Base-by-base conservation (phyloP, 2,113 vertebrate species). In the Oreotrochilus melanogaster region DNA sequence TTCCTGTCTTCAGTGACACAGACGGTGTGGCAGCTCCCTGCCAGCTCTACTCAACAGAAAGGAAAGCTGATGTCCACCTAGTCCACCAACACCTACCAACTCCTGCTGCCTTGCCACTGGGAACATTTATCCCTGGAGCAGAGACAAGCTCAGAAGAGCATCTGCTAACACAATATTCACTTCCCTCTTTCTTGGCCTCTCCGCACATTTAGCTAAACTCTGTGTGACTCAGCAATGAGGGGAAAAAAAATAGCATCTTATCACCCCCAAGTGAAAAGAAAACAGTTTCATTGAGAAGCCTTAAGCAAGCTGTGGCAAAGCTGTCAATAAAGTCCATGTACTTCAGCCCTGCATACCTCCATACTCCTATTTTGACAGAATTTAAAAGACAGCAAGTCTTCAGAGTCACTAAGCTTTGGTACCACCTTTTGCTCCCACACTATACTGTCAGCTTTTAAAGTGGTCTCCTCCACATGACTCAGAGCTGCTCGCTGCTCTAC, bases 1-100 rank as follows among this genome's bases (percentile, higher is more conserved):
- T 91, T 78, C 87, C 69, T 37, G 50, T 14, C 69, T 89, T 17
- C 76, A 61, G 56, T 19, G 58, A 48, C 76, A 73, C 50, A 78
- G 82, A 10, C 2, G 0, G 53, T 67, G 51, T 81, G 64, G 60
- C 61, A 93, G 85, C 73, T 84, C 11, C 42, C 54, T 79, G 53
- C 33, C 86, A 65, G 58, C 42, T 45, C 51, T 28, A 43, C 2
- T 3, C 37, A 82, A 18, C 23, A 60, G 51, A 14, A 43, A 67
- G n/a, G 30, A 79, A 91, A 93, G 78, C 83, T 85, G 75, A 48
- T 73, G 71, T 92, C 72, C 72, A 79, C 42, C 42, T 47, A 45
- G 80, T 42, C 65, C 73, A 37, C 3, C 33, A 86, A 83, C 76
- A 76, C 75, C 93, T 76, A 92, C 53, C 58, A 50, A 50, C 54